Conservation (phyloP, 2,888 invertebrate species). For the Ichneumoninae sp. region DNA sequence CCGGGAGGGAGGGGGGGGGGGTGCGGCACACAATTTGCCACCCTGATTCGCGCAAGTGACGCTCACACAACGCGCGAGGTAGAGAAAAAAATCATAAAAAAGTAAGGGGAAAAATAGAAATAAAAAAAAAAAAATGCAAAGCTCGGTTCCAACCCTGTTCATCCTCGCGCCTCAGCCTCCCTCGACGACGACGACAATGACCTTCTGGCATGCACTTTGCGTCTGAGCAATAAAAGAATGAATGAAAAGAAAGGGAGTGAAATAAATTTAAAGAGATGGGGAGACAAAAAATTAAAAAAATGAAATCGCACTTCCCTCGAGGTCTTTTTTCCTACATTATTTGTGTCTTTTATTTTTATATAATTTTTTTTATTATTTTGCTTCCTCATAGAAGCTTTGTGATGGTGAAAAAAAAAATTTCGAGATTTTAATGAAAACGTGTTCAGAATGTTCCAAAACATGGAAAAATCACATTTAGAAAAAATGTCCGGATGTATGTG, state of each 20-base stretch:
- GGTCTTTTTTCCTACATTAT: slow-evolving; percentile 31
- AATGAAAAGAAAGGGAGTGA: slow-evolving; percentile 25
- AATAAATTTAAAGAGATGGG: neutral
- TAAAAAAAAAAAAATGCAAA: slow-evolving; percentile 38
- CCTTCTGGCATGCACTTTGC: slow-evolving; percentile 66
- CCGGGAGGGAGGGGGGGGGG: neutral
- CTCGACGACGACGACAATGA: slow-evolving; percentile 59
- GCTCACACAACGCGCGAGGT: slow-evolving; percentile 25
- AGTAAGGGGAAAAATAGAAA: slow-evolving; percentile 35
- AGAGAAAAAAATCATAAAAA: slow-evolving; percentile 20
- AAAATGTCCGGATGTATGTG: no score
- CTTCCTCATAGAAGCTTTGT: no score
- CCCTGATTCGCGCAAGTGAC: slow-evolving; percentile 45
- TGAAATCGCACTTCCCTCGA: slow-evolving; percentile 56
- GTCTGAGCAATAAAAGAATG: slow-evolving; percentile 54
- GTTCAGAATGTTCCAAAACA: no score
- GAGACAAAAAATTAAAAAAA: slow-evolving; percentile 21
- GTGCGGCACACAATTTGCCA: slow-evolving; percentile 53
- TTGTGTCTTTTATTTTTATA: slow-evolving; percentile 26
- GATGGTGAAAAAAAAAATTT: no score
- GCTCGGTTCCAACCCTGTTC: slow-evolving; percentile 37
- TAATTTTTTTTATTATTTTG: slow-evolving; percentile 55
- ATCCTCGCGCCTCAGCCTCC: slow-evolving; percentile 30
- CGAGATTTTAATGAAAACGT: no score
- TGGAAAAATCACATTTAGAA: no score